phyloP scores from a whole-genome alignment of 2,113 vertebrate genomes.

The Muscicapa adusta region DNA sequence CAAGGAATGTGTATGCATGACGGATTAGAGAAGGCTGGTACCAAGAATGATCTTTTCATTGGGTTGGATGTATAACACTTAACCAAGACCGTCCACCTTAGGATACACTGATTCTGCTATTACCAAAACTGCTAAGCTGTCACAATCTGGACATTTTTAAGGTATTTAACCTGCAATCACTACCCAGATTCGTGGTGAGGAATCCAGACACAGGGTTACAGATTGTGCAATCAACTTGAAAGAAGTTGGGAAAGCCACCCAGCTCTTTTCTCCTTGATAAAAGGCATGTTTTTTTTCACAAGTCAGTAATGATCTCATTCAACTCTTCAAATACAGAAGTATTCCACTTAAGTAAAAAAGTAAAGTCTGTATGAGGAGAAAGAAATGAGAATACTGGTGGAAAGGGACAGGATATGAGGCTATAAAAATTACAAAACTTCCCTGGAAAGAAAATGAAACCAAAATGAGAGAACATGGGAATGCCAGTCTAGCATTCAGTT shows the following conservation, averaged over 20 bases:
- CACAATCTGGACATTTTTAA: not conserved
- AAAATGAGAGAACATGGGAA: not conserved
- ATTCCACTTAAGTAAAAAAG: not conserved
- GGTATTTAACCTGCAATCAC: not conserved
- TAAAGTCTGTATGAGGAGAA: not conserved
- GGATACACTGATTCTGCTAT: not conserved
- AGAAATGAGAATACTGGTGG: not conserved
- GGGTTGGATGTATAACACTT: not conserved
- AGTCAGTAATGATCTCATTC: not conserved
- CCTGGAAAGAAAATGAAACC: not conserved
- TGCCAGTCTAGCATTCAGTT: not conserved
- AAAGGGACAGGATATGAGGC: not conserved
- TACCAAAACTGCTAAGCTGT: not conserved
- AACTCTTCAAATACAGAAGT: not conserved
- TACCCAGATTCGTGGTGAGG: not conserved
- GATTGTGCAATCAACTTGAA: not conserved
- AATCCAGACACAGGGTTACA: not conserved
- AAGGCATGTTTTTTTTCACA: not conserved
- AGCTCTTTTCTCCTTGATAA: not conserved
- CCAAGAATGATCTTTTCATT: not conserved
- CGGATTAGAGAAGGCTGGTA: not conserved
- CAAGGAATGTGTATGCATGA: not conserved
- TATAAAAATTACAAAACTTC: not conserved
- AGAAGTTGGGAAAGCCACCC: not conserved
- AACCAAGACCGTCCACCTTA: not conserved